Conservation (phyloP, 2,888 invertebrate genomes). For the Selenia dentaria region DNA sequence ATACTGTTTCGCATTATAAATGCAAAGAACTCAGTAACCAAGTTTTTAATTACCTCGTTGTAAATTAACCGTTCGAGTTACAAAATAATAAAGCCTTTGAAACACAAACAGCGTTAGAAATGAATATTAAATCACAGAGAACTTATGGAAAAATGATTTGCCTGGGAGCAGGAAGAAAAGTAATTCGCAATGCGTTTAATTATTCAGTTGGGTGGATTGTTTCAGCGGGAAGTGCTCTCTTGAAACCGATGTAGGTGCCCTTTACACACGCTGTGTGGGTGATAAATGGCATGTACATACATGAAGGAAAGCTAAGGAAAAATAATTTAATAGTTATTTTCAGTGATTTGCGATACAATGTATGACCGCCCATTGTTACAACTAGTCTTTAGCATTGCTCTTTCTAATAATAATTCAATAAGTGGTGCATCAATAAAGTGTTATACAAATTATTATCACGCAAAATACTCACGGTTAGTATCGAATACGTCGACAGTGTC, state of each 20-base stretch:
- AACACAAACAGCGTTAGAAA: slow-evolving; percentile 27
- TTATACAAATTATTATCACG: no score
- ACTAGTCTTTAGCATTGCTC: no score
- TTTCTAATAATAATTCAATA: no score
- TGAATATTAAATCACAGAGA: slow-evolving; percentile 25
- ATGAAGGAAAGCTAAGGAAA: no score
- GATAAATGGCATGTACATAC: not conserved
- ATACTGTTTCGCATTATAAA: not conserved
- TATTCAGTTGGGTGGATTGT: slow-evolving; percentile 45
- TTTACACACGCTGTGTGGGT: slow-evolving; percentile 4
- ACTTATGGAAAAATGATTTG: slow-evolving; percentile 41
- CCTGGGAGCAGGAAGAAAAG: slow-evolving; percentile 36
- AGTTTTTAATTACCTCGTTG: slow-evolving; percentile 11
- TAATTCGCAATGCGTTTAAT: slow-evolving; percentile 44
- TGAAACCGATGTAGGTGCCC: slow-evolving; percentile 17
- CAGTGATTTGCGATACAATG: no score
- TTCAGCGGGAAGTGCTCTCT: slow-evolving; percentile 26
- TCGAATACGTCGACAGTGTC: no score
- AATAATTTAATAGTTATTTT: no score
- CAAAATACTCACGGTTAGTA: no score
- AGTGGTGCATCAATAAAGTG: no score
- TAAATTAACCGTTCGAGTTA: slow-evolving; percentile 19
- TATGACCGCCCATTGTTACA: no score
- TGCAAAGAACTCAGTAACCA: slow-evolving; percentile 7
- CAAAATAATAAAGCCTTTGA: slow-evolving; percentile 24